Percentiles rank a stretch among this genome's conserved stretches.
Conservation (phyloP, 2,113 vertebrate species). For the Microcebus lehilahytsara region DNA sequence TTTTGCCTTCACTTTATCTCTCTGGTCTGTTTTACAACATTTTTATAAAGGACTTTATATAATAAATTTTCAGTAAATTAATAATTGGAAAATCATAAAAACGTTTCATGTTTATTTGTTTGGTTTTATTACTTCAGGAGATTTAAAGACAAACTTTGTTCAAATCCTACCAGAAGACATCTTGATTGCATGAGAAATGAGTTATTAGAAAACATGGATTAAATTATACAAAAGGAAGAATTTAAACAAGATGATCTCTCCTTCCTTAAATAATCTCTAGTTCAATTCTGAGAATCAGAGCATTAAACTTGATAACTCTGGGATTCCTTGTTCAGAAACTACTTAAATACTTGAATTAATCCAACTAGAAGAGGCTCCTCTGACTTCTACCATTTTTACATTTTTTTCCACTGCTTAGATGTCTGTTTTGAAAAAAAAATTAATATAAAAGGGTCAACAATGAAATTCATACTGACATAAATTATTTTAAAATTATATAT, state of each 20-base stretch:
- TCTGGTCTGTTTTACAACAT: not conserved
- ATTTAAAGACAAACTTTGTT: not conserved
- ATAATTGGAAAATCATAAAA: not conserved
- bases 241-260: not conserved
- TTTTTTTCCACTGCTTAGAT: not conserved
- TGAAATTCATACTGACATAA: not conserved
- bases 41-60: not conserved
- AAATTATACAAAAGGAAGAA: conserved; percentile 25
- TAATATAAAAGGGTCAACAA: not conserved
- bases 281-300: not conserved
- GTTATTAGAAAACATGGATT: not conserved
- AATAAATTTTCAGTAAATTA: not conserved
- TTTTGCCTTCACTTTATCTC: not conserved
- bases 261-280: not conserved
- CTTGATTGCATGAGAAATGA: not conserved
- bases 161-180: not conserved
- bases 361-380: not conserved
- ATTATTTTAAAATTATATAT: not conserved
- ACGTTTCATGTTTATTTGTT: not conserved
- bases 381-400: conserved; percentile 11
- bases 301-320: not conserved
- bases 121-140: not conserved
- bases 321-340: not conserved
- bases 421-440: not conserved
- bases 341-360: conserved; percentile 25